Percentiles rank a stretch among this genome's conserved stretches.
Evolutionary conservation across 1,140 invertebrate genomes (phyloP).

Genomic region (Drosophila simulans): DNA sequence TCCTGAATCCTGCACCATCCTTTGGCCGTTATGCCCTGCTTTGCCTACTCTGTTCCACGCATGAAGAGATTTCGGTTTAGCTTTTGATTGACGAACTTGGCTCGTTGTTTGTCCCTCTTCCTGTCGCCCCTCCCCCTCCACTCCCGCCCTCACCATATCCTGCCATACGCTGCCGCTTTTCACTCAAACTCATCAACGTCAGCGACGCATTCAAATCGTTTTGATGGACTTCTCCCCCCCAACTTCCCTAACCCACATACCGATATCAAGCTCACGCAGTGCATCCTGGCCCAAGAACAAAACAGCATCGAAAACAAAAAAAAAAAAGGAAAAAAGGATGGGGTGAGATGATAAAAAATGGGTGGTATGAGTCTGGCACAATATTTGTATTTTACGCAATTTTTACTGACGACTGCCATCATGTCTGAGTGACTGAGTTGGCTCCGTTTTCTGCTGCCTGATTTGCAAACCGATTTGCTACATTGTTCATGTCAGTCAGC

Average conservation of each 20-base stretch:
- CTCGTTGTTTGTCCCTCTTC: slow-evolving; percentile 53
- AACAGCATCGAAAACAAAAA: slow-evolving; percentile 45
- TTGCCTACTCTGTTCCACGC: slow-evolving; percentile 57
- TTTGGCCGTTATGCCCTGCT: slow-evolving; percentile 58
- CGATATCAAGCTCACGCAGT: slow-evolving; percentile 45
- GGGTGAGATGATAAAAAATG: slow-evolving; percentile 32
- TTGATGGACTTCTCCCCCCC: slow-evolving; percentile 71
- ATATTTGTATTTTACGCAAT: slow-evolving; percentile 84
- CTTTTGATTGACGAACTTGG: slow-evolving; percentile 82
- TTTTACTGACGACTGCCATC: slow-evolving; percentile 67
- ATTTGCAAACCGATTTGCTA: slow-evolving; percentile 78
- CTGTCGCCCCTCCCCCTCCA: slow-evolving; percentile 14
- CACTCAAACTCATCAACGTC: slow-evolving; percentile 84
- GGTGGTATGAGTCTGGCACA: slow-evolving; percentile 62
- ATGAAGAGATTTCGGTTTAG: slow-evolving; percentile 81
- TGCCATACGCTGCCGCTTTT: slow-evolving; percentile 65
- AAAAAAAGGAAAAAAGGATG: slow-evolving; percentile 27
- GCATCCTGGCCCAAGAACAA: slow-evolving; percentile 66
- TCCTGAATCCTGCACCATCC: slow-evolving; percentile 43
- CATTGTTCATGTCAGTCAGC: slow-evolving; percentile 77
- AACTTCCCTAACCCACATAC: background rate
- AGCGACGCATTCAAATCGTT: slow-evolving; percentile 84
- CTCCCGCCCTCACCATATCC: background rate
- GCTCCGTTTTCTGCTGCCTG: slow-evolving; percentile 47
- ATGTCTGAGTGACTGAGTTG: slow-evolving; percentile 51